A percentile compares a stretch with the other conserved stretches of the same genome.
Evolutionary conservation across 2,797 vertebrate species (phyloP).

Genomic region (Chiroxiphia lanceolata): DNA sequence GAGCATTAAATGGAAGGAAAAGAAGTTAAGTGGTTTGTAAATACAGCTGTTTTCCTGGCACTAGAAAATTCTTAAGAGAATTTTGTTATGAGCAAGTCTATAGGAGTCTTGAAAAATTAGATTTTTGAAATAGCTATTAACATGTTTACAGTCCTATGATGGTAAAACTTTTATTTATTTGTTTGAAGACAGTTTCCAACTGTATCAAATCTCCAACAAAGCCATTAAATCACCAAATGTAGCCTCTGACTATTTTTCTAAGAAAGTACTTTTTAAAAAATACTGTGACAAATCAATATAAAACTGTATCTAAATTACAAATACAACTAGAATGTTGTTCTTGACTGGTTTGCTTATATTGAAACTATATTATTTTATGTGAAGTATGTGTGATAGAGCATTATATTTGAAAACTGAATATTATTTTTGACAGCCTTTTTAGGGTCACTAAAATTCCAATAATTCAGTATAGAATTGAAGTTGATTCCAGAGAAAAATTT

Average conservation of each 20-base stretch:
- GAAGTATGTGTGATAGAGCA: constrained; percentile 77
- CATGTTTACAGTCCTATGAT: neutral
- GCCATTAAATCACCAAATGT: constrained; percentile 5
- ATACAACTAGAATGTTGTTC: constrained; percentile 74
- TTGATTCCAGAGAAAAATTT: constrained; percentile 83
- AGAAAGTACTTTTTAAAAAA: constrained; percentile 51
- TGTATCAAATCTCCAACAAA: constrained; percentile 22
- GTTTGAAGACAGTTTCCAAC: neutral
- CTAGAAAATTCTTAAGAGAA: neutral
- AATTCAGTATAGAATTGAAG: constrained; percentile 85
- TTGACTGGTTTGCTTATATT: constrained; percentile 74
- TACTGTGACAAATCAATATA: constrained; percentile 66
- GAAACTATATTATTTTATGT: constrained; percentile 78
- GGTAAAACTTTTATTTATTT: neutral
- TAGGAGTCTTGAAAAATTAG: constrained; percentile 1
- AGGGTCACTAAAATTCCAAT: constrained; percentile 87
- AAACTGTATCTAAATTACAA: constrained; percentile 62
- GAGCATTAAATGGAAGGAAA: neutral
- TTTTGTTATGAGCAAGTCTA: neutral
- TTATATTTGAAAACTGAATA: constrained; percentile 80
- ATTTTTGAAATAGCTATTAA: constrained; percentile 5
- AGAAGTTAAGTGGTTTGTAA: neutral
- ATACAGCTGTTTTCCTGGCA: neutral
- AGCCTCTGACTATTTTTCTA: constrained; percentile 20
- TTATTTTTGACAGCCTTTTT: constrained; percentile 85